Evolutionary conservation across 2,888 invertebrate species (phyloP).

Genomic region (Diachrysia chrysitis): DNA sequence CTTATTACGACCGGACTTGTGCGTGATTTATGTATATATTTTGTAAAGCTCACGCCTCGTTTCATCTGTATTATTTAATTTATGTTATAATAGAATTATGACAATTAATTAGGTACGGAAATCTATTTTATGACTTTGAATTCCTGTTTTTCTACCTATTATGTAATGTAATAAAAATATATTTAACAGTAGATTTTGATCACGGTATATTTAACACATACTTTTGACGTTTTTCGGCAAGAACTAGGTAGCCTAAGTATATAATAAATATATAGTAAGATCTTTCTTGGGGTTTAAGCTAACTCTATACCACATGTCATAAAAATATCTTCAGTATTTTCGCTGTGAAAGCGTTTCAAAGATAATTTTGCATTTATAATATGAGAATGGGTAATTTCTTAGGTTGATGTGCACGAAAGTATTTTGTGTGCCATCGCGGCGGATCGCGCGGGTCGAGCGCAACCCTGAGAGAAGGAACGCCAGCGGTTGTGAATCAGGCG

Average conservation of each 20-base stretch:
- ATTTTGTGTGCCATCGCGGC: constrained; percentile 87
- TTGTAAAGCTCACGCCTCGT: not conserved
- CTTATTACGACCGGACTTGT: not conserved
- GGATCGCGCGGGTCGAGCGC: constrained; percentile 70
- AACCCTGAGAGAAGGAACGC: constrained; percentile 63
- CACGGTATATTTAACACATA: too few species aligned
- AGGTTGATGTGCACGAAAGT: constrained; percentile 90
- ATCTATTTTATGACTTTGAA: not conserved
- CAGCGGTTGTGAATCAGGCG: constrained; percentile 59
- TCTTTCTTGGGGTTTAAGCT: too few species aligned
- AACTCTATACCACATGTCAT: too few species aligned
- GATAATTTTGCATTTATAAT: not conserved
- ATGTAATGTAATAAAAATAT: not conserved
- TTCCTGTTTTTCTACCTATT: not conserved
- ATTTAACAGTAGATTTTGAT: not conserved
- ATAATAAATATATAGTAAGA: too few species aligned
- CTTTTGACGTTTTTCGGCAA: too few species aligned
- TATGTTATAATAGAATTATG: not conserved
- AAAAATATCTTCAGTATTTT: too few species aligned
- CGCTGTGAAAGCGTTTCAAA: too few species aligned
- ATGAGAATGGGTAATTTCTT: constrained; percentile 10
- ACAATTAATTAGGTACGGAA: not conserved
- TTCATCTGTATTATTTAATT: constrained; percentile 2
- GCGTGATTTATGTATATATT: not conserved
- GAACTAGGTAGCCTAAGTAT: too few species aligned